Evolutionary conservation across 1,140 invertebrate genomes (phyloP).

Genomic region (Brachionus asplanchnoidis): DNA sequence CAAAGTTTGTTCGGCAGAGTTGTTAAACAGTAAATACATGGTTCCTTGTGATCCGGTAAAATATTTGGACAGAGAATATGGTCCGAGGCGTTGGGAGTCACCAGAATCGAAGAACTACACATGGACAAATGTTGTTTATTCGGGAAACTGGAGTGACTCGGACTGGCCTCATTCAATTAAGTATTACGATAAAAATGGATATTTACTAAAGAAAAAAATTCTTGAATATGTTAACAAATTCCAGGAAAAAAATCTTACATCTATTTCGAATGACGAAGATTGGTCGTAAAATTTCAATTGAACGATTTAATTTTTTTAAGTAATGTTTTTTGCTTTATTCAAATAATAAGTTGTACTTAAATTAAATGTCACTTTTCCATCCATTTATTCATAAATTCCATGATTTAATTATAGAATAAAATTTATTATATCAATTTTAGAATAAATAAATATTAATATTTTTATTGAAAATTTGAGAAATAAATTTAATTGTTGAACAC

Average conservation of each 20-base stretch:
- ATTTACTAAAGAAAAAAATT: not conserved
- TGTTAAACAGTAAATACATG: slow-evolving; percentile 16
- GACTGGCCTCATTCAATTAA: not conserved
- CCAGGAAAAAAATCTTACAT: not conserved
- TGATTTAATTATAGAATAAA: not conserved
- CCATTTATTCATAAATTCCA: not conserved
- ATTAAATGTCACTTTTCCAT: not conserved
- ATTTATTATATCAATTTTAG: not conserved
- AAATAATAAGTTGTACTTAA: not conserved
- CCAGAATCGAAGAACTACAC: slow-evolving; percentile 12
- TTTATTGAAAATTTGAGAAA: not conserved
- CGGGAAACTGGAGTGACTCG: not conserved
- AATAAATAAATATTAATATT: not conserved
- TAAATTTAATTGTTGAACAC: no score
- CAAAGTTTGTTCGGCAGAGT: slow-evolving; percentile 21
- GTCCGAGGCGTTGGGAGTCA: not conserved
- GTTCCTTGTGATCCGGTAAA: slow-evolving; percentile 16
- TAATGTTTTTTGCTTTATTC: not conserved
- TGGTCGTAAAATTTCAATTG: not conserved
- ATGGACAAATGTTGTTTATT: slow-evolving; percentile 26
- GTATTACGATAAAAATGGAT: slow-evolving; percentile 11
- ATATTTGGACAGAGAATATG: slow-evolving; percentile 34
- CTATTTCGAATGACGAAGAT: not conserved
- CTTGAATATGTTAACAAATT: slow-evolving; percentile 14
- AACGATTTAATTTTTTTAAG: not conserved